Base-by-base conservation (phyloP, 2,797 vertebrate genomes). In the Tapera naevia region DNA sequence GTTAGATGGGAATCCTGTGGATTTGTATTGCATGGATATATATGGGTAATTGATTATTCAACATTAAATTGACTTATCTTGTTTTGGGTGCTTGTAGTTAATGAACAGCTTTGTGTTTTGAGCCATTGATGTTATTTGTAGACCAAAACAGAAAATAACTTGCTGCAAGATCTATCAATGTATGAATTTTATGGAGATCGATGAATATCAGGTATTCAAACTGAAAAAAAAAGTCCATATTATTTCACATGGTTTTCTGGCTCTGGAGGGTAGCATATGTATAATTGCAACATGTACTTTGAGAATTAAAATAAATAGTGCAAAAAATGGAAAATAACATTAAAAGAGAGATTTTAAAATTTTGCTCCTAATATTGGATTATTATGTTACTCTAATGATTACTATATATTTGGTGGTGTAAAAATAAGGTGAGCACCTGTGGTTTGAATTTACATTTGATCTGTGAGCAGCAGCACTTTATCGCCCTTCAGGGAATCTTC, bases 381-480 rank as follows among this genome's bases (percentile, higher is more conserved):
- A 89, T 41, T 53, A 4, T 51, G n/a, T 74, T 74, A 61, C 56
- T 74, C 57, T 92, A 74, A 83, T 79, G 35, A 75, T 80, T 41
- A 80, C 72, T 95, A 97, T 79, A 16, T 82, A 72, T 89, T 90
- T 70, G 72, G 11, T 86, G 48, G 89, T 19, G 11, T 60, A 45
- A 84, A 89, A 89, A 88, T 89, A 86, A 94, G 56, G 73, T 30
- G 48, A 48, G 3, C 17, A 66, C 24, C 54, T 88, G 37, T 82
- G 75, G 67, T 71, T 89, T 81, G 89, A 94, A 96, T 98, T 93
- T 96, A 28, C 79, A 61, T 90, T 94, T 92, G 91, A 58, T 94
- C 62, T 97, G 89, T 94, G 45, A 95, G 93, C 45, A 91, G 48
- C 33, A 80, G 33, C 45, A 32, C 18, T 1, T 57, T 95, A 76